Percentiles rank a stretch among this genome's conserved stretches.
phyloP scores from a whole-genome alignment of 2,888 invertebrate genomes.

The Drosophila recens region DNA sequence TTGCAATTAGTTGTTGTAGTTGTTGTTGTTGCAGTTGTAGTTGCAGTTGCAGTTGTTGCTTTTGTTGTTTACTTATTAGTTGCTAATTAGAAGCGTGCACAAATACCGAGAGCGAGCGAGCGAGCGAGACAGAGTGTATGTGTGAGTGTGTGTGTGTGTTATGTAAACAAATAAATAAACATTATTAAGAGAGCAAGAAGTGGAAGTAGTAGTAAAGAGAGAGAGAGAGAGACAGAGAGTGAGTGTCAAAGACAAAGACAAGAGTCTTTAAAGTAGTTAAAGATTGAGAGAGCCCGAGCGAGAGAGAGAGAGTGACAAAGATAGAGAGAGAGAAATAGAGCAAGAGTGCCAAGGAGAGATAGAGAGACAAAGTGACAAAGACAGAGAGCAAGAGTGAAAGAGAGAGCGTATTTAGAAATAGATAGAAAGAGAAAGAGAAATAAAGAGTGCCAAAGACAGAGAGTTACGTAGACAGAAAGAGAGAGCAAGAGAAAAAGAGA shows the following conservation, averaged over 20 bases:
- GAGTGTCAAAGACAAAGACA: neutral
- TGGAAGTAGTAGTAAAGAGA: neutral
- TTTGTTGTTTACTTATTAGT: conserved; percentile 22
- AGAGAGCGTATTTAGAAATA: conserved; percentile 5
- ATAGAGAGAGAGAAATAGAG: conserved; percentile 38
- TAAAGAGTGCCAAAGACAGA: conserved; percentile 8
- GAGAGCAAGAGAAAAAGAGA: conserved; percentile 22
- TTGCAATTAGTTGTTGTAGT: conserved; percentile 60
- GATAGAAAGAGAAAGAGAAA: neutral
- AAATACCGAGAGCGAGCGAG: conserved; percentile 64
- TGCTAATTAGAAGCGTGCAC: conserved; percentile 65
- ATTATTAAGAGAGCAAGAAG: conserved; percentile 2
- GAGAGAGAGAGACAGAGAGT: neutral
- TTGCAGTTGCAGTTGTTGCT: conserved; percentile 23
- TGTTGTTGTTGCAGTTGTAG: conserved; percentile 40
- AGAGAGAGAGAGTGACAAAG: conserved; percentile 42
- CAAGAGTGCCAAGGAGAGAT: conserved; percentile 18
- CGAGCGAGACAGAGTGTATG: conserved; percentile 49
- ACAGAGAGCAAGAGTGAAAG: conserved; percentile 25
- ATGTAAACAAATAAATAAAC: neutral
- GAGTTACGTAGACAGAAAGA: conserved; percentile 20
- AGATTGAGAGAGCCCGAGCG: neutral
- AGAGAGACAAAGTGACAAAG: conserved; percentile 9
- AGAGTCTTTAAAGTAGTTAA: neutral
- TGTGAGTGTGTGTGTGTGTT: neutral